Percentiles rank a stretch among this genome's conserved stretches.
phyloP scores from a whole-genome alignment of 2,888 invertebrate species.

The Cantharis rustica region DNA sequence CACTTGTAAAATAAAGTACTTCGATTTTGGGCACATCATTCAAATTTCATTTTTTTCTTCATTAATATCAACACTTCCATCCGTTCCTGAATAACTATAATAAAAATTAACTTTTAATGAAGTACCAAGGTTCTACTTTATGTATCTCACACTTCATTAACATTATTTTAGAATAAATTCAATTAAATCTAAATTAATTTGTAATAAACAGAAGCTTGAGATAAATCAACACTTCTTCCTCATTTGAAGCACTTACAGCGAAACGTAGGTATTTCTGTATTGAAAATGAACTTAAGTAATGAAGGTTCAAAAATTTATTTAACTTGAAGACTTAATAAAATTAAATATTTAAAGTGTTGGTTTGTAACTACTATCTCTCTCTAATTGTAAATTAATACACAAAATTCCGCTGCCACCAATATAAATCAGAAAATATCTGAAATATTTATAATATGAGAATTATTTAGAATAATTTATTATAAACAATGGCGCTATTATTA shows the following conservation, averaged over 20 bases:
- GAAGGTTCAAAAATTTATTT: neutral
- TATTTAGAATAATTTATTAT: neutral
- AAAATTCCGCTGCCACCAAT: neutral
- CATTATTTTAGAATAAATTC: neutral
- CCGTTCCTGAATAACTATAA: neutral
- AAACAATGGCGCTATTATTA: neutral
- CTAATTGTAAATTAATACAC: neutral
- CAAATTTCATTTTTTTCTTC: neutral
- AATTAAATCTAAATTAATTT: neutral
- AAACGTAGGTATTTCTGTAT: neutral
- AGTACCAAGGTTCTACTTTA: neutral
- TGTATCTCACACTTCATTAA: neutral
- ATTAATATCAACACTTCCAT: neutral
- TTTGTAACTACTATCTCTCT: neutral
- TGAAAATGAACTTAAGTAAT: neutral
- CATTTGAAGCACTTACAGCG: neutral
- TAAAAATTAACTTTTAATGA: neutral
- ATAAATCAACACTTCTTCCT: neutral
- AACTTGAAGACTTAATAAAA: neutral
- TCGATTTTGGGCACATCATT: conserved; percentile 9
- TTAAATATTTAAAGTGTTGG: neutral
- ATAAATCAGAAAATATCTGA: neutral
- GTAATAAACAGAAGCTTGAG: neutral
- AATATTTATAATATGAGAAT: neutral
- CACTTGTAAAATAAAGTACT: conserved; percentile 21